These are phyloP conservation scores for Glossophaga mutica DNA, from an alignment of 2,797 vertebrate genomes.

Conservation along the genomic window DNA sequence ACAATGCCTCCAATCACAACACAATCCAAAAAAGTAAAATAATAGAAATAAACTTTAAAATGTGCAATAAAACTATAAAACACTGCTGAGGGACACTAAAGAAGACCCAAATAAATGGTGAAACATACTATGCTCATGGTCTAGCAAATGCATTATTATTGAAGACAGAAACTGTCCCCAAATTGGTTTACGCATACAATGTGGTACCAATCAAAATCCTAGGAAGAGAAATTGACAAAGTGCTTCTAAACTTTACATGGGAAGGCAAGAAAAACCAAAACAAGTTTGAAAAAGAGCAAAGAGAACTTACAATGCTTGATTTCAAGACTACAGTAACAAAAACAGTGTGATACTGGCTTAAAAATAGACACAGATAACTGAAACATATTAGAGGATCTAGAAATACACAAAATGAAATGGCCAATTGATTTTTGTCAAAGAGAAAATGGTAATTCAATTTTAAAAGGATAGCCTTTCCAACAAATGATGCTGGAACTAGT, in stretches of 20 bases:
- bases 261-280: not conserved
- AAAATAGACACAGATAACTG: not conserved
- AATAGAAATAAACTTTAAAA: not conserved
- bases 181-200: not conserved
- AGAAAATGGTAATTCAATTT: not conserved
- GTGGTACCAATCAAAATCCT: not conserved
- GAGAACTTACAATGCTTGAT: not conserved
- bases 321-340: not conserved
- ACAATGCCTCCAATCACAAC: not conserved
- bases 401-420: not conserved
- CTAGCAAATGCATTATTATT: not conserved
- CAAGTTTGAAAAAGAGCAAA: not conserved
- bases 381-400: not conserved
- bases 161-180: not conserved
- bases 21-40: not conserved
- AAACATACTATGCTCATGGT: not conserved
- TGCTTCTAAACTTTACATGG: not conserved
- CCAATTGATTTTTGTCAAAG: not conserved
- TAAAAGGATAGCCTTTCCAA: not conserved
- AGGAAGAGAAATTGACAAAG: not conserved
- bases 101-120: not conserved
- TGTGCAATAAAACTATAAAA: not conserved
- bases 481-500: not conserved
- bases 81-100: not conserved
- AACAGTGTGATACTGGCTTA: not conserved